Evolutionary conservation across 2,797 vertebrate genomes (phyloP).

Genomic region (Hippoglossus hippoglossus): DNA sequence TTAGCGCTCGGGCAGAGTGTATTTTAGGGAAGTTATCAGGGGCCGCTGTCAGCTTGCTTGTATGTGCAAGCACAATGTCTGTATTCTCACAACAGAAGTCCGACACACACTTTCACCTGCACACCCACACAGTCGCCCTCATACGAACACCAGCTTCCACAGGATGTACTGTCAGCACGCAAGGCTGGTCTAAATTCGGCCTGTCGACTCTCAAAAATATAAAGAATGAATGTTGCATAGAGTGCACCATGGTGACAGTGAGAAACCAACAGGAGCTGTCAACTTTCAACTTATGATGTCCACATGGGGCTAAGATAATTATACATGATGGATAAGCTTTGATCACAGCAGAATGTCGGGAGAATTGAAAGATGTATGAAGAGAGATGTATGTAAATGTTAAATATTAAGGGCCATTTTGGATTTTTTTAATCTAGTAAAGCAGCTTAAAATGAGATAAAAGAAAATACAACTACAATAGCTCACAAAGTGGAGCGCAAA

Average conservation of each 20-base stretch:
- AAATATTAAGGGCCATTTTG: not conserved
- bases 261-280: conserved; percentile 2
- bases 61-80: conserved; percentile 16
- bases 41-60: conserved; percentile 43
- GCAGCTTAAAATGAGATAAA: not conserved
- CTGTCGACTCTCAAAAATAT: conserved; percentile 30
- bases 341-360: not conserved
- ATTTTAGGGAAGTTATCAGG: conserved; percentile 46
- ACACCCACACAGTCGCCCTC: not conserved
- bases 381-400: not conserved
- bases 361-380: not conserved
- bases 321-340: not conserved
- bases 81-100: conserved; percentile 19
- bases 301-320: not conserved
- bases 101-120: not conserved
- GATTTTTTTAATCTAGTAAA: not conserved
- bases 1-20: conserved; percentile 23
- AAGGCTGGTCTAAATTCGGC: conserved; percentile 47
- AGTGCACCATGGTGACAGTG: not conserved
- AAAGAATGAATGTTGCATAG: conserved; percentile 18
- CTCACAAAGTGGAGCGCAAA: too few relatives aligned
- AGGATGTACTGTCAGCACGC: conserved; percentile 42
- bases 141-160: conserved; percentile 15
- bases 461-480: not conserved
- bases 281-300: not conserved